phyloP scores from a whole-genome alignment of 2,113 vertebrate genomes.

The Donacobius atricapilla region DNA sequence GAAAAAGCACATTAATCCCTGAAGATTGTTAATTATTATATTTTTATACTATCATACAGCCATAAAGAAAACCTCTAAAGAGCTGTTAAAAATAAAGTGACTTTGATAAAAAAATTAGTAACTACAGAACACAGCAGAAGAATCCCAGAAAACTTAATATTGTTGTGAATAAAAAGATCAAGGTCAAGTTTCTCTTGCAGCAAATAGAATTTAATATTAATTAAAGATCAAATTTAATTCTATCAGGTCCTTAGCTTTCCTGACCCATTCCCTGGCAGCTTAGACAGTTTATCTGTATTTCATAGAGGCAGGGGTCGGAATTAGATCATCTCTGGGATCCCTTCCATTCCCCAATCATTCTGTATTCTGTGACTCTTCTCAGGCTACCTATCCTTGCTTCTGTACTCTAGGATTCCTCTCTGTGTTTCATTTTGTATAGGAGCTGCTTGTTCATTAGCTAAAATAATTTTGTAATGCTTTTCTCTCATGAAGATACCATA shows the following conservation, averaged over 20 bases:
- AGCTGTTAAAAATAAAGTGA: not conserved
- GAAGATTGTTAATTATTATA: not conserved
- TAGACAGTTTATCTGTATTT: not conserved
- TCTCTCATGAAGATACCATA: not conserved
- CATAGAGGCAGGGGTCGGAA: rapidly evolving
- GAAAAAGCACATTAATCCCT: constrained; percentile 19
- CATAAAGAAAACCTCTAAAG: not conserved
- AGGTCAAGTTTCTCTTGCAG: constrained; percentile 3
- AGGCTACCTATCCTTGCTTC: not conserved
- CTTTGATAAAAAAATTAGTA: constrained; percentile 9
- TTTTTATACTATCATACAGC: not conserved
- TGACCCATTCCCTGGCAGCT: rapidly evolving
- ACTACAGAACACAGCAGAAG: not conserved
- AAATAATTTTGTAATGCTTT: not conserved
- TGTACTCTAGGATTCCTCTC: not conserved
- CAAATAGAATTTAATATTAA: not conserved
- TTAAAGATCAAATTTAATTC: not conserved
- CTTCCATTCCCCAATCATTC: not conserved
- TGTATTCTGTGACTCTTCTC: not conserved
- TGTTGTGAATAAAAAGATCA: not conserved
- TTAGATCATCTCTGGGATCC: not conserved
- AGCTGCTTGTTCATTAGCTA: not conserved
- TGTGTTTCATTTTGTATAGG: not conserved
- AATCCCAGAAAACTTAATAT: not conserved
- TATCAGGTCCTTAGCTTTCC: not conserved